These are phyloP conservation scores for Nerophis lumbriciformis DNA, from an alignment of 2,113 vertebrate genomes.

Conservation along the genomic window DNA sequence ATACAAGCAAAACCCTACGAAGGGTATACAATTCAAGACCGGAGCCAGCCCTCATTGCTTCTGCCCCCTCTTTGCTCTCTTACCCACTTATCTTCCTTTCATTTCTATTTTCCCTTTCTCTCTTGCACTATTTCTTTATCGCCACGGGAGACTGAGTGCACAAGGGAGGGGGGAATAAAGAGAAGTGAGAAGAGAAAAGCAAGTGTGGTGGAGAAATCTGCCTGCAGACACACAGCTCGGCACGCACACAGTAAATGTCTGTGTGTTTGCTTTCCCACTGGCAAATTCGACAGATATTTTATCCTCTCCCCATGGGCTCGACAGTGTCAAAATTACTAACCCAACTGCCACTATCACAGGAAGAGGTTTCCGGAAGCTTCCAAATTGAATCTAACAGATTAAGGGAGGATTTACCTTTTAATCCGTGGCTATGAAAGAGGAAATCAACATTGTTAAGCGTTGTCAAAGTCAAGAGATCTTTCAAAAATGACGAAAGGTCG, in stretches of 20 bases:
- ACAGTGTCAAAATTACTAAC: slow-evolving; percentile 2
- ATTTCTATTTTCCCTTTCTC: slow-evolving; percentile 2
- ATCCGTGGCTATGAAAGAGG: slow-evolving; percentile 24
- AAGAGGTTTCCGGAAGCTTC: slow-evolving; percentile 15
- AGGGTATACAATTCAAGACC: slow-evolving; percentile 16
- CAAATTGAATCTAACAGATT: slow-evolving; percentile 15
- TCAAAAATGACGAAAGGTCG: slow-evolving; percentile 23
- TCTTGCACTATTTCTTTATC: slow-evolving; percentile 52
- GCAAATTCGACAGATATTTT: slow-evolving; percentile 4
- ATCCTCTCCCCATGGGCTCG: background rate
- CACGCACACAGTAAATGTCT: slow-evolving; percentile 15
- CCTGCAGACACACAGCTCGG: slow-evolving; percentile 29
- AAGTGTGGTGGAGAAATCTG: slow-evolving; percentile 9
- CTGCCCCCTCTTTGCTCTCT: background rate
- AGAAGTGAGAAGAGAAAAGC: slow-evolving; percentile 21
- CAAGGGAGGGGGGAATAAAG: slow-evolving; percentile 3
- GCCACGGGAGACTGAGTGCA: slow-evolving; percentile 41
- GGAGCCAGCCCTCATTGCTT: slow-evolving; percentile 11
- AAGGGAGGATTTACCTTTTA: slow-evolving; percentile 42
- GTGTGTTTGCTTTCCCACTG: background rate
- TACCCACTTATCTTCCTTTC: slow-evolving; percentile 11
- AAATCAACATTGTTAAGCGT: slow-evolving; percentile 21
- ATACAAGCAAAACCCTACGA: background rate
- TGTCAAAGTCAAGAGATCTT: slow-evolving; percentile 25
- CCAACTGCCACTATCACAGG: background rate